These are phyloP conservation scores for Caenorhabditis sinica DNA, from an alignment of 2,888 invertebrate genomes.

Conservation along the genomic window DNA sequence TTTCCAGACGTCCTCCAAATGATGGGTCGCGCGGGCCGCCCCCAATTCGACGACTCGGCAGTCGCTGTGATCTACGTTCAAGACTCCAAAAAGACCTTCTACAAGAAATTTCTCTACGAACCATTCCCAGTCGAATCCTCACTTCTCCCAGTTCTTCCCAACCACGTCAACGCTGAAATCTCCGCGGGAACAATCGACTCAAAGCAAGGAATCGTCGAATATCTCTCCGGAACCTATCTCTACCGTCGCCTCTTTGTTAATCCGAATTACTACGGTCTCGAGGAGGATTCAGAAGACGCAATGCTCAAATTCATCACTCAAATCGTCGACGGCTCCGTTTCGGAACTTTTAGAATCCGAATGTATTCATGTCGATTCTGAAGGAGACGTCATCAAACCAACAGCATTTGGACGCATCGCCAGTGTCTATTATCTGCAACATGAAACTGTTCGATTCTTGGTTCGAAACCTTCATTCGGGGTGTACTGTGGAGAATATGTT, in stretches of 20 bases:
- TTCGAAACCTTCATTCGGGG: slow-evolving; percentile 87
- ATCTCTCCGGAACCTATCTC: slow-evolving; percentile 98
- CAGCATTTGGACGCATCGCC: slow-evolving; percentile 93
- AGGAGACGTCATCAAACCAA: slow-evolving; percentile 85
- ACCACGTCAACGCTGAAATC: slow-evolving; percentile 96
- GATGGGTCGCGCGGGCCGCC: slow-evolving; percentile 99
- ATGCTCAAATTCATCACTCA: slow-evolving; percentile 89
- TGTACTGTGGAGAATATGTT: slow-evolving; percentile 89
- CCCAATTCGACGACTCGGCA: slow-evolving; percentile 95
- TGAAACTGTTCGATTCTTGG: slow-evolving; percentile 92
- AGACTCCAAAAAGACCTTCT: slow-evolving; percentile 95
- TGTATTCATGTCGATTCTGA: slow-evolving; percentile 90
- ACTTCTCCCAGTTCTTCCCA: slow-evolving; percentile 92
- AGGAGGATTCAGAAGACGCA: slow-evolving; percentile 86
- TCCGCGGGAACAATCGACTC: slow-evolving; percentile 93
- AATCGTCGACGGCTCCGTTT: slow-evolving; percentile 90
- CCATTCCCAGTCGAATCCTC: slow-evolving; percentile 99
- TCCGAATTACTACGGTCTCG: slow-evolving; percentile 92
- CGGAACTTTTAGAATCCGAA: slow-evolving; percentile 88
- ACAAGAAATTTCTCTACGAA: slow-evolving; percentile 98
- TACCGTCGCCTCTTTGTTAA: slow-evolving; percentile 94
- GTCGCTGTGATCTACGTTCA: slow-evolving; percentile 89
- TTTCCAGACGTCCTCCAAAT: slow-evolving; percentile 94
- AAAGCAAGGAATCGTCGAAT: slow-evolving; percentile 90
- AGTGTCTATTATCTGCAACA: slow-evolving; percentile 98